phyloP scores from a whole-genome alignment of 2,888 invertebrate species.

The Dasysyrphus albostriatus region DNA sequence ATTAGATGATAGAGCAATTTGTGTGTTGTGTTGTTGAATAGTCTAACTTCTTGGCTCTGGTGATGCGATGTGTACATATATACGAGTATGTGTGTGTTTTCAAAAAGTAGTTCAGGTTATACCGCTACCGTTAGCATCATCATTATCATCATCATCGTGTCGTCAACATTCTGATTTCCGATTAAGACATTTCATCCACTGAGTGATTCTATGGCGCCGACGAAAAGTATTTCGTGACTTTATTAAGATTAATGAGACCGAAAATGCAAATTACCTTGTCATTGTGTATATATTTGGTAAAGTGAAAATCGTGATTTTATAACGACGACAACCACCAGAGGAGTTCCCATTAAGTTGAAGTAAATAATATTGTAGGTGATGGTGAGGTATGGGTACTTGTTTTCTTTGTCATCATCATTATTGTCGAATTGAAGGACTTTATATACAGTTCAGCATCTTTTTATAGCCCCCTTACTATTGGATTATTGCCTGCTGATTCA shows the following conservation, averaged over 20 bases:
- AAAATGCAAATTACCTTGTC: conserved; percentile 76
- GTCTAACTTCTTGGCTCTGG: conserved; percentile 6
- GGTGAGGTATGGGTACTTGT: conserved; percentile 32
- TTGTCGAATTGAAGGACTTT: conserved; percentile 50
- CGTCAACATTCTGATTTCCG: conserved; percentile 71
- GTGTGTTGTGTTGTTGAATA: conserved; percentile 28
- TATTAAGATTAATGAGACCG: conserved; percentile 76
- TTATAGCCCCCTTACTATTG: neutral
- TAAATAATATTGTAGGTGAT: neutral
- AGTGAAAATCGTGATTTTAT: conserved; percentile 73
- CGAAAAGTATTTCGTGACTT: conserved; percentile 72
- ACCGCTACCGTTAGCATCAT: conserved; percentile 7
- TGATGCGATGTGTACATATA: conserved; percentile 15
- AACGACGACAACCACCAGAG: conserved; percentile 41
- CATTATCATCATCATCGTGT: conserved; percentile 47
- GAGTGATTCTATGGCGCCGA: conserved; percentile 70
- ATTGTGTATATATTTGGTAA: conserved; percentile 58
- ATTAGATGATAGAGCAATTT: conserved; percentile 61
- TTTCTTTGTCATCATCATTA: conserved; percentile 60
- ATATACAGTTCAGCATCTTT: neutral
- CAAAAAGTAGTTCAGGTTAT: conserved; percentile 66
- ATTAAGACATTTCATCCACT: conserved; percentile 72
- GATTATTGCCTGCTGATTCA: conserved; percentile 56
- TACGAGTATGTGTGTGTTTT: no score
- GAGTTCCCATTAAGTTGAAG: neutral